Percentiles rank a stretch among this genome's conserved stretches.
phyloP scores from a whole-genome alignment of 2,888 invertebrate genomes.

The Myopa testacea region DNA sequence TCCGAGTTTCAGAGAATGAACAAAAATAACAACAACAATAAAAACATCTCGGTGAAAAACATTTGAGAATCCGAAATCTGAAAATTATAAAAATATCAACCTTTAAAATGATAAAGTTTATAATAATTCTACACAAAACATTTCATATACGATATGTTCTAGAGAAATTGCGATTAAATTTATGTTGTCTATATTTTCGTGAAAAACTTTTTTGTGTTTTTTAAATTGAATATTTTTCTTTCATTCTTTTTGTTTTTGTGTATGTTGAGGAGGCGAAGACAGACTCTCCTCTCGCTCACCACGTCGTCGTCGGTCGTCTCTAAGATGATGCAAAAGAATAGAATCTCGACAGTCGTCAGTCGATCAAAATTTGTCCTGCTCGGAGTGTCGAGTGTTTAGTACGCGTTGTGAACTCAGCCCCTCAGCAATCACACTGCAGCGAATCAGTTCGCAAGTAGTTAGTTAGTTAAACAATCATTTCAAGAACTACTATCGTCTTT shows the following conservation, averaged over 20 bases:
- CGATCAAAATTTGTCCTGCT: constrained; percentile 38
- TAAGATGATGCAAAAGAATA: constrained; percentile 16
- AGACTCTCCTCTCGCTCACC: neutral
- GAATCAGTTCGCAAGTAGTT: neutral
- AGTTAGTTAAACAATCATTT: neutral
- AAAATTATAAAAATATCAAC: too few relatives aligned
- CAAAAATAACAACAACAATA: too few relatives aligned
- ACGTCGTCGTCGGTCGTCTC: neutral
- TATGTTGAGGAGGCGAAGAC: neutral
- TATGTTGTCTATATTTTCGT: neutral
- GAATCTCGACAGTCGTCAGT: constrained; percentile 30
- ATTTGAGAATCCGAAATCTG: too few relatives aligned
- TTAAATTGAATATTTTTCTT: neutral
- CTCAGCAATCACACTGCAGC: neutral
- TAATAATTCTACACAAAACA: too few relatives aligned
- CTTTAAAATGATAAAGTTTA: too few relatives aligned
- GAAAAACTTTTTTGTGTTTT: neutral
- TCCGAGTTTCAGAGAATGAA: too few relatives aligned
- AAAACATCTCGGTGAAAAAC: too few relatives aligned
- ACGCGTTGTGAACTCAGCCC: constrained; percentile 28
- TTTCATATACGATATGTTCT: neutral
- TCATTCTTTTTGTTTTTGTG: neutral
- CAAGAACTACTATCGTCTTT: neutral
- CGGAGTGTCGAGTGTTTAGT: constrained; percentile 27
- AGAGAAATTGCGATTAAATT: neutral